These are phyloP conservation scores for Cyprinodon brontotheroides DNA, from an alignment of 2,113 vertebrate species.

Conservation along the genomic window DNA sequence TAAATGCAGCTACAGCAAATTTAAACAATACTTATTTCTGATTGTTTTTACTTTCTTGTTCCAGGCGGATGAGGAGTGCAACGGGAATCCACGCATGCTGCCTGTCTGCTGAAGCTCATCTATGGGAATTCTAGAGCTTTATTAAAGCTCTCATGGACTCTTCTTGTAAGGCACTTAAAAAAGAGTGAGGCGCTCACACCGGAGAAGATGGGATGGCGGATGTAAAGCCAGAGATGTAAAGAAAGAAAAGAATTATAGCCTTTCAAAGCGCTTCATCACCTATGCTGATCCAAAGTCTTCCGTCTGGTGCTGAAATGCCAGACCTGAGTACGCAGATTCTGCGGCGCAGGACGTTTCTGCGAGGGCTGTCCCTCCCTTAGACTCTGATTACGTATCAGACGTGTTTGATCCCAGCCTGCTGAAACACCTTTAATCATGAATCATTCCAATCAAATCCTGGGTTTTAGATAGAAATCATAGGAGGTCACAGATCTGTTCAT, in stretches of 20 bases:
- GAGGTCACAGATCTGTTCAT: neutral
- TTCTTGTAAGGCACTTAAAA: constrained; percentile 47
- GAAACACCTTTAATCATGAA: constrained; percentile 8
- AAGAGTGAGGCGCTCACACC: constrained; percentile 33
- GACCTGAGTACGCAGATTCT: neutral
- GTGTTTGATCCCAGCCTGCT: constrained; percentile 6
- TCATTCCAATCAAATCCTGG: constrained; percentile 62
- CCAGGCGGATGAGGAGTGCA: constrained; percentile 76
- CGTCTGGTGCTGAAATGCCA: constrained; percentile 20
- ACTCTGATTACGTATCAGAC: constrained; percentile 24
- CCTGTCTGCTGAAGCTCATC: constrained; percentile 72
- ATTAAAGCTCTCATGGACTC: constrained; percentile 32
- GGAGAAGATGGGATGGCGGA: constrained; percentile 7
- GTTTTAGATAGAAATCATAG: constrained; percentile 15
- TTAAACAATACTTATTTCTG: neutral
- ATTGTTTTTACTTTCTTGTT: neutral
- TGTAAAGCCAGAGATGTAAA: neutral
- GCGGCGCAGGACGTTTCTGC: constrained; percentile 17
- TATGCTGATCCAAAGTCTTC: constrained; percentile 20
- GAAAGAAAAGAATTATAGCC: neutral
- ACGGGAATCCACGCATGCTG: constrained; percentile 69
- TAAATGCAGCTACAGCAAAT: neutral
- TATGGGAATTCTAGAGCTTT: neutral
- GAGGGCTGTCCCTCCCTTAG: constrained; percentile 49
- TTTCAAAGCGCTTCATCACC: constrained; percentile 14